A percentile compares a stretch with the other conserved stretches of the same genome.
Evolutionary conservation across 2,113 vertebrate genomes (phyloP).

Genomic region (Seriola quinqueradiata): DNA sequence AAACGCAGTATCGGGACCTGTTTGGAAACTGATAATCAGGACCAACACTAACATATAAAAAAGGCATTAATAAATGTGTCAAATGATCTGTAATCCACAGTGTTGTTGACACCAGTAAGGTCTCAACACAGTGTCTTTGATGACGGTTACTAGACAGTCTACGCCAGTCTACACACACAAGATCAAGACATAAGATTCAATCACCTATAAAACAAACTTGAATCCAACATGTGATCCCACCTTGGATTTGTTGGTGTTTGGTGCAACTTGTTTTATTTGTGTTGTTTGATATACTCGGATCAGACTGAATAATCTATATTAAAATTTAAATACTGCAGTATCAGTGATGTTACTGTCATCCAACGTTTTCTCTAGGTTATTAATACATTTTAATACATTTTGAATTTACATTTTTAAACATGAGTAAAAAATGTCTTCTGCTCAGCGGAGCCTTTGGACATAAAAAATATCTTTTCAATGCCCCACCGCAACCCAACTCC

Average conservation of each 20-base stretch:
- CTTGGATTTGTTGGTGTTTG: no score
- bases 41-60: no score
- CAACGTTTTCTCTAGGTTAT: neutral
- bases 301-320: neutral
- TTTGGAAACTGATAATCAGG: no score
- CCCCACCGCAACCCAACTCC: neutral
- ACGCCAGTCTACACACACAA: no score
- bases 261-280: neutral
- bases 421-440: neutral
- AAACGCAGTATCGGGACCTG: neutral
- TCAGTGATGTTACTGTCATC: neutral
- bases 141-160: no score
- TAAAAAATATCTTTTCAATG: neutral
- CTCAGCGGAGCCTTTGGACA: slow-evolving; percentile 3
- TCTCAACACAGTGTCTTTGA: no score
- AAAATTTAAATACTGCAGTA: neutral
- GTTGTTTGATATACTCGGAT: neutral
- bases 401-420: neutral
- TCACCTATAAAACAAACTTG: no score
- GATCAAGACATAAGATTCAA: no score
- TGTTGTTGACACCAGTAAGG: no score
- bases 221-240: no score
- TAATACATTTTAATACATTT: neutral
- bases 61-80: no score
- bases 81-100: no score